Evolutionary conservation across 2,888 invertebrate genomes (phyloP).

Genomic region (Drosophila meridiana): DNA sequence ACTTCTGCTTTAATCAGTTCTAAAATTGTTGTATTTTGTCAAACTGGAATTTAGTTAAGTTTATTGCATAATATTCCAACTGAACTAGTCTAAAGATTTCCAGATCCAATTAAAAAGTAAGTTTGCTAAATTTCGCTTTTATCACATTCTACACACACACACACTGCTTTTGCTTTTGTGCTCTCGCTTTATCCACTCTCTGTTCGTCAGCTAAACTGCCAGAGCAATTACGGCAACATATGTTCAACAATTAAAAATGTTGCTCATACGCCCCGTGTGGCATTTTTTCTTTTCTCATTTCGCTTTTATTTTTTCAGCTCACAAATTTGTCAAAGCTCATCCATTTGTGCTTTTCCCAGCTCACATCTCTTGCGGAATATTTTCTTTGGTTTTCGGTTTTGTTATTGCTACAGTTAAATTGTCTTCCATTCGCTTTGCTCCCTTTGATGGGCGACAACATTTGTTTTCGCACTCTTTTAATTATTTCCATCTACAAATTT

Average conservation of each 20-base stretch:
- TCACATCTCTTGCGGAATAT: constrained; percentile 15
- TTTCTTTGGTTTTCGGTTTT: constrained; percentile 28
- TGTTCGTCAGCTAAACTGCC: constrained; percentile 50
- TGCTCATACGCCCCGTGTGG: constrained; percentile 64
- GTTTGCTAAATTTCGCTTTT: constrained; percentile 7
- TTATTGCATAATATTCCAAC: not conserved
- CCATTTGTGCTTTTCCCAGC: constrained; percentile 12
- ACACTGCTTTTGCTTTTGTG: not conserved
- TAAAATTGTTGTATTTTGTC: too few relatives aligned
- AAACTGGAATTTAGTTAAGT: not conserved
- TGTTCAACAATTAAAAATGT: constrained; percentile 73
- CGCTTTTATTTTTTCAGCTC: constrained; percentile 3
- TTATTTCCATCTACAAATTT: constrained; percentile 21
- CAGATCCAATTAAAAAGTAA: too few relatives aligned
- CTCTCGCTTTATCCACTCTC: not conserved
- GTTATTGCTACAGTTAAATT: constrained; percentile 30
- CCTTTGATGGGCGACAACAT: constrained; percentile 27
- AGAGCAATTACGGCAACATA: constrained; percentile 69
- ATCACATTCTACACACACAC: not conserved
- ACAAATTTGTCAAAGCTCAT: constrained; percentile 47
- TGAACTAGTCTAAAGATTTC: not conserved
- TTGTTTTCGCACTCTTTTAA: constrained; percentile 53
- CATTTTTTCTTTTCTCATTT: constrained; percentile 27
- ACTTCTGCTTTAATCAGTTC: too few relatives aligned
- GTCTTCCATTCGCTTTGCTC: constrained; percentile 26